Base-by-base conservation (phyloP, 2,113 vertebrate species). In the Montifringilla adamsi region DNA sequence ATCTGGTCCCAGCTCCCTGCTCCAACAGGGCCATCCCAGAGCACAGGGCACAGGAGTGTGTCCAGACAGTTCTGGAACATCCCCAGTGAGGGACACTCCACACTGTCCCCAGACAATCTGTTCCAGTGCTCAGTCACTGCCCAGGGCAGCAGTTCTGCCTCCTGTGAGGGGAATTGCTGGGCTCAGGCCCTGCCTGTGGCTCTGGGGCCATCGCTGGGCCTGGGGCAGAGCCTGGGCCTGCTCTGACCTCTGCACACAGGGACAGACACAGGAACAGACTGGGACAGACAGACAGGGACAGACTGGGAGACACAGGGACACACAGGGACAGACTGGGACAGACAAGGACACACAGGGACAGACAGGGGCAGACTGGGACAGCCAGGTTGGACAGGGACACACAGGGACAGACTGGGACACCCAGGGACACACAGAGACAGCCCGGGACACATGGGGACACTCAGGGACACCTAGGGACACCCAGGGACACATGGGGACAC, bases 291-390 rank as follows among this genome's bases (percentile, higher is more conserved):
- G 3, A 28, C 15, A 7, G 27, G 50, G 27, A 17, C 50, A 52
- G 17, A 28, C 37, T 37, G 39, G 39, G 39, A 39, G 5, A 12
- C 11, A 39, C 39, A 39, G 5, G 39, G 39, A 39, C 39, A 37
- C 1, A 0, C 37, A 13, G 20, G 16, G 37, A 37, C 37, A 37
- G 37, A 37, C 37, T 37, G 37, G 37, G 37, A 37, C 35, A 37
- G 7, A 37, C 35, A 37, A 37, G 35, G 30, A 46, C 10, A 35
- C 2, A 0, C 53, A 37, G 20, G 44, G 28, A 47, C 9, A 24
- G 1, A 0, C 11, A 23, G 26, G 13, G 10, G 28, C 9, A 20
- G 1, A 0, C 33, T 17, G 41, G 19, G 72, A 76, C 27, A 30
- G 0, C 1, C 8, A 23, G 37, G 37, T 37, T 37, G 37, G 37